Percentiles rank a stretch among this genome's conserved stretches.
phyloP scores from a whole-genome alignment of 2,888 invertebrate species.

The Caenorhabditis uteleia region DNA sequence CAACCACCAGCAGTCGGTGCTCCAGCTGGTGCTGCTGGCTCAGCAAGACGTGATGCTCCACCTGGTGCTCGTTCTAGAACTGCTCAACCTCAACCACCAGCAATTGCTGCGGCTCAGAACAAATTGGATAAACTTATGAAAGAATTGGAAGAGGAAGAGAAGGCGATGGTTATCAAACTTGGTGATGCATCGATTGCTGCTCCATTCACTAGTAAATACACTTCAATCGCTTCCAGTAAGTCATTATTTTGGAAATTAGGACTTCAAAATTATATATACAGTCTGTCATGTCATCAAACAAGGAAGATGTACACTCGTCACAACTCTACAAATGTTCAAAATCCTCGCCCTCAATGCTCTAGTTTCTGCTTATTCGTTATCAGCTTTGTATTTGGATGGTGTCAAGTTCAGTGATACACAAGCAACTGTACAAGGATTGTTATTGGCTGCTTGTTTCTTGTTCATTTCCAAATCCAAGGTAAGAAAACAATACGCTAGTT shows the following conservation, averaged over 20 bases:
- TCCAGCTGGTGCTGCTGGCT: too few species aligned
- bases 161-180: constrained; percentile 82
- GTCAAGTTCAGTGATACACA: constrained; percentile 90
- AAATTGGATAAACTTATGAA: constrained; percentile 76
- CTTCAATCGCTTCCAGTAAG: constrained; percentile 92
- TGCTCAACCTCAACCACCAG: constrained; percentile 19
- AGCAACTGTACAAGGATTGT: constrained; percentile 92
- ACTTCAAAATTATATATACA: constrained; percentile 71
- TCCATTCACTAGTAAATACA: constrained; percentile 95
- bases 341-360: constrained; percentile 96
- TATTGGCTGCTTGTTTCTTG: constrained; percentile 94
- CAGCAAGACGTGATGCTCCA: constrained; percentile 42
- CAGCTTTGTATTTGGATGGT: constrained; percentile 94
- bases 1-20: constrained; percentile 4
- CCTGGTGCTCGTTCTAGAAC: constrained; percentile 33
- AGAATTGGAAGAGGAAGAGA: constrained; percentile 83
- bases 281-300: constrained; percentile 99
- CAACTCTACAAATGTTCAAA: constrained; percentile 99
- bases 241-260: constrained; percentile 52
- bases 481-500: constrained; percentile 22
- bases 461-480: constrained; percentile 98
- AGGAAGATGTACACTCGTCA: constrained; percentile 96
- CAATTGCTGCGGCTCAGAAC: constrained; percentile 72
- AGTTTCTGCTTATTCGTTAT: constrained; percentile 93
- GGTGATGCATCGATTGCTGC: constrained; percentile 99